A percentile compares a stretch with the other conserved stretches of the same genome.
phyloP scores from a whole-genome alignment of 2,797 vertebrate species.

The Microchirus variegatus region DNA sequence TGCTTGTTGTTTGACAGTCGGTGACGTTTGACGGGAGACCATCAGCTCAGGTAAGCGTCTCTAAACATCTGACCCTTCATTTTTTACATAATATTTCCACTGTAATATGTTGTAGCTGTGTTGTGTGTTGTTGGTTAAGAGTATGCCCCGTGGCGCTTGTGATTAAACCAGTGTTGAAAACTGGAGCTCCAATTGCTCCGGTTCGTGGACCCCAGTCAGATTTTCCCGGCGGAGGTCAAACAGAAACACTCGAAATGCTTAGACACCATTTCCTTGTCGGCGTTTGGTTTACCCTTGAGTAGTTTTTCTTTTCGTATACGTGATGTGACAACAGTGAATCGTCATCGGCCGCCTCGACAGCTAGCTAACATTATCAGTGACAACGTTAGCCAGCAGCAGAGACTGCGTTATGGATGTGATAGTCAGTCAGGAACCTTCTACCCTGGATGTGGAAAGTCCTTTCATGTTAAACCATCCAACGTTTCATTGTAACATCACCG shows the following conservation, averaged over 20 bases:
- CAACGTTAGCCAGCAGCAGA: constrained; percentile 28
- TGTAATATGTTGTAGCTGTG: too few relatives aligned
- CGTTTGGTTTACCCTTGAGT: rapidly evolving
- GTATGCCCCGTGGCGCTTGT: not conserved
- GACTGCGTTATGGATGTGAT: constrained; percentile 12
- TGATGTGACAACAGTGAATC: not conserved
- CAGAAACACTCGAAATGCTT: not conserved
- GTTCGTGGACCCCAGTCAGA: not conserved
- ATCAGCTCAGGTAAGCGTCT: constrained; percentile 66
- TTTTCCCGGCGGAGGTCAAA: constrained; percentile 42
- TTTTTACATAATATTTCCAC: not conserved
- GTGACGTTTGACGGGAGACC: constrained; percentile 58
- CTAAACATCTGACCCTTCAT: not conserved
- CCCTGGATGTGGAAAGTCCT: not conserved
- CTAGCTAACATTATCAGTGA: constrained; percentile 34
- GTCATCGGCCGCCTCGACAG: not conserved
- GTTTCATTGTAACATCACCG: rapidly evolving
- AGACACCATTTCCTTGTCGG: rapidly evolving
- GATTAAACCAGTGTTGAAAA: not conserved
- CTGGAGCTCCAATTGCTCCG: not conserved
- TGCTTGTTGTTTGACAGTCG: constrained; percentile 59
- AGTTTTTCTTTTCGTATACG: not conserved
- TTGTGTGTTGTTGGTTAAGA: not conserved
- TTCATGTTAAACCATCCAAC: not conserved
- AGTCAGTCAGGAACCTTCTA: constrained; percentile 24